Evolutionary conservation across 2,888 invertebrate genomes (phyloP), one percentile per base, ranked within the genome.

Genomic region (Drosophila quinaria): DNA sequence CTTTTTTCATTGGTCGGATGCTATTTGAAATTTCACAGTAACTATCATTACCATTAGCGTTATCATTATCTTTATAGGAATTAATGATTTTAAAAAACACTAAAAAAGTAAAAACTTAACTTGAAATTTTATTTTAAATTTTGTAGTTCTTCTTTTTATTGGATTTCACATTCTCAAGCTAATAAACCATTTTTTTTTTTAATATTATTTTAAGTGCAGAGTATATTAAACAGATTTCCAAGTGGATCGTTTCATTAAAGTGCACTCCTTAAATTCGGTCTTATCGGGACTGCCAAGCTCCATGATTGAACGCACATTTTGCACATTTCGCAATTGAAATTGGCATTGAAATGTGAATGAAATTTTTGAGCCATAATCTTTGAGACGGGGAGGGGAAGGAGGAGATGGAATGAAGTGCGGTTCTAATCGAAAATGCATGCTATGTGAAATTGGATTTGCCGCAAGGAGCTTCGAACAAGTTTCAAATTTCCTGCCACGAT

Each of bases 401-500:
- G 15, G 17, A n/a, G 22, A 22, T 3, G 17, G 29, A n/a, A 9
- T 17, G 35, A 41, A 11, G 50, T 44, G 33, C 25, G 44, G n/a
- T 35, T 58, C 60, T 42, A 65, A 73, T 77, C 73, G 69, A 60
- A 77, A 77, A 66, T 77, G 76, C 73, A 77, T 59, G 69, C 65
- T 39, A 35, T 62, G 47, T 62, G 52, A 70, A 80, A 80, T 78
- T 80, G 68, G 78, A 78, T 82, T 82, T 74, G 74, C 62, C 81
- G 71, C 77, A 79, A 79, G 22, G 42, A 58, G 69, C 66, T 78
- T 75, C 81, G 76, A 79, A 82, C 83, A 82, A 81, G 73, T 87
- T 81, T 83, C 82, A 76, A 86, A 85, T 87, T 86, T 86, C 78
- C 87, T 82, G 82, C 65, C 72, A 69, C 70, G 65, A 55, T 17